Evolutionary conservation across 2,888 invertebrate species (phyloP).

Genomic region (Trimorus sp.): DNA sequence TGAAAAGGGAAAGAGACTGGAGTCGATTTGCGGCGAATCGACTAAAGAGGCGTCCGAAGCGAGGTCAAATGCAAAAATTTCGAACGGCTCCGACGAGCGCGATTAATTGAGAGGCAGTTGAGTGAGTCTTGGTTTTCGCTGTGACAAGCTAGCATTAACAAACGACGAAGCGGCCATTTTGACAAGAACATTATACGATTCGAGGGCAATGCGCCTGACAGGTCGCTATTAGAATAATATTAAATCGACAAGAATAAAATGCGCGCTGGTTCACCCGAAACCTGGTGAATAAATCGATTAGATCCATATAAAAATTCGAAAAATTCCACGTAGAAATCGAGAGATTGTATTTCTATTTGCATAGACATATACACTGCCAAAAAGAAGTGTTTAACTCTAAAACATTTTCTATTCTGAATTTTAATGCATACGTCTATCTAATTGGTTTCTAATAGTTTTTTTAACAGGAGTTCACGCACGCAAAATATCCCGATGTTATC

Average conservation of each 20-base stretch:
- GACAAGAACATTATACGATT: slow-evolving; percentile 74
- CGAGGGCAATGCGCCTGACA: slow-evolving; percentile 70
- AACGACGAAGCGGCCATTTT: slow-evolving; percentile 67
- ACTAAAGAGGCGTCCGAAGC: slow-evolving; percentile 44
- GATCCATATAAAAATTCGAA: no score
- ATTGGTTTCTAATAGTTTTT: no score
- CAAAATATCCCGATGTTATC: slow-evolving; percentile 25
- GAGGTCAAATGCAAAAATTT: slow-evolving; percentile 62
- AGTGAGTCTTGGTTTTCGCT: slow-evolving; percentile 65
- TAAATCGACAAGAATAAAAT: no score
- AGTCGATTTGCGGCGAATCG: slow-evolving; percentile 26
- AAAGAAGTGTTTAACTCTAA: no score
- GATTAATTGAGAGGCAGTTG: slow-evolving; percentile 74
- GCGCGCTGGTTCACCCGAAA: slow-evolving; percentile 39
- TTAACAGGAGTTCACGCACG: no score
- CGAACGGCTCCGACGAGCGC: slow-evolving; percentile 65
- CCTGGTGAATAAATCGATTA: no score
- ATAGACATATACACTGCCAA: no score
- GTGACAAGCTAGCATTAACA: slow-evolving; percentile 75
- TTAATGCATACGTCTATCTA: no score
- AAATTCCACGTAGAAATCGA: no score
- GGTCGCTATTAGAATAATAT: slow-evolving; percentile 79
- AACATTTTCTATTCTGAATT: no score
- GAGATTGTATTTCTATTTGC: no score
- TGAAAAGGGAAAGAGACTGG: slow-evolving; percentile 13